Conservation (phyloP, 2,888 invertebrate genomes). For the Drosophila meridiana region DNA sequence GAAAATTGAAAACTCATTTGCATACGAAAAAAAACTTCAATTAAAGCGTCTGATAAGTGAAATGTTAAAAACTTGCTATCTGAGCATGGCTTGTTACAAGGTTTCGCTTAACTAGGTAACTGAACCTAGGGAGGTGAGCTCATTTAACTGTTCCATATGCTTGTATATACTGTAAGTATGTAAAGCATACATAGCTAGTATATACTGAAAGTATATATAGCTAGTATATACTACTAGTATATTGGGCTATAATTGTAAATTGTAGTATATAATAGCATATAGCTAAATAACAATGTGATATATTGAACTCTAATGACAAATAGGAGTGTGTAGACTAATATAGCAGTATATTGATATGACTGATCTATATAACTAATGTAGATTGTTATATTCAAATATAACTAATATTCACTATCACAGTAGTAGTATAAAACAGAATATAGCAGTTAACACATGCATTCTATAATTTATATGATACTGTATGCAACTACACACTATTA, state of each 20-base stretch:
- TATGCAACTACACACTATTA: background rate
- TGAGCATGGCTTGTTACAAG: slow-evolving; percentile 3
- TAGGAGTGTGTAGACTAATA: no score
- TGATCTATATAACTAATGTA: no score
- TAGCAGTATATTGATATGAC: no score
- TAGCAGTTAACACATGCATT: background rate
- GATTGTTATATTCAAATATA: no score
- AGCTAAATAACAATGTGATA: background rate
- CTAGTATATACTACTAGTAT: background rate
- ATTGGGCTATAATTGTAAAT: background rate
- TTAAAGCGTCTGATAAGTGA: slow-evolving; percentile 31
- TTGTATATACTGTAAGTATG: background rate
- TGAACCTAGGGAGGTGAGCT: background rate
- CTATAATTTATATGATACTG: background rate
- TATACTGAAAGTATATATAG: no score
- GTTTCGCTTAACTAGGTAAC: slow-evolving; percentile 9
- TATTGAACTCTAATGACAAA: background rate
- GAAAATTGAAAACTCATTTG: slow-evolving; percentile 31
- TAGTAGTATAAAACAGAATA: background rate
- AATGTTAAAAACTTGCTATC: slow-evolving; percentile 19
- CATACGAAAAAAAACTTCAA: slow-evolving; percentile 31
- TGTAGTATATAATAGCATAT: background rate
- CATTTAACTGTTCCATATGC: background rate
- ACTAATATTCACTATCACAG: no score
- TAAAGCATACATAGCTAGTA: no score